Evolutionary conservation across 2,113 vertebrate genomes (phyloP), one percentile per base, ranked within the genome.

Genomic region (Pelodiscus sinensis): DNA sequence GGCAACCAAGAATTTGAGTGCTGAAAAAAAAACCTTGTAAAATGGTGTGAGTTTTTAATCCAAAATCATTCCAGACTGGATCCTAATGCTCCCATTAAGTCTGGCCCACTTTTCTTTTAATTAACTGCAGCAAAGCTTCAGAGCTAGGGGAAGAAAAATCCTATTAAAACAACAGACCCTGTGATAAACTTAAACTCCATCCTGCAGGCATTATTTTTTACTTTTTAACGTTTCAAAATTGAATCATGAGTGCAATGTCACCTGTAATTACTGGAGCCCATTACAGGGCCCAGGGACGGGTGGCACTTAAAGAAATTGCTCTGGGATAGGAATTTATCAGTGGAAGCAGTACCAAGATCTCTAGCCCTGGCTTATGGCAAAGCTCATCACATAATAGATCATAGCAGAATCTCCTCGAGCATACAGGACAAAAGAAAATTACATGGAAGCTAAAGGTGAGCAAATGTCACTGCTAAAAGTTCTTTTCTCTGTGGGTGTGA

Each of bases 101-200:
- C 35, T 82, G 51, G 7, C 24, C 8, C 27, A 54, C 35, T 84
- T 83, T 86, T 35, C 50, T 88, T 88, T 84, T 75, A 84, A 84
- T 90, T 89, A 84, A 79, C 35, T 79, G n/a, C 80, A 60, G 65
- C 7, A 77, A 57, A 21, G 54, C 75, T n/a, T 24, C 79, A 82
- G 73, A 82, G 44, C 27, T 75, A 2, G 19, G 38, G 60, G 16
- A 38, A 71, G 3, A 84, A 82, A 78, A 88, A 81, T 87, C 4
- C 38, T 78, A 87, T 85, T 87, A 87, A 90, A 68, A 57, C 81
- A 51, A 14, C 29, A 91, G 87, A 82, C 44, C 25, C 86, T 89
- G 11, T 50, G 3, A 51, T 58, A 31, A 71, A 73, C 88, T 85
- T 89, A 51, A 50, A 56, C 51, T 84, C 62, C 84, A 82, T 83